Conservation (phyloP, 2,797 vertebrate genomes). For the Propithecus perrieri region DNA sequence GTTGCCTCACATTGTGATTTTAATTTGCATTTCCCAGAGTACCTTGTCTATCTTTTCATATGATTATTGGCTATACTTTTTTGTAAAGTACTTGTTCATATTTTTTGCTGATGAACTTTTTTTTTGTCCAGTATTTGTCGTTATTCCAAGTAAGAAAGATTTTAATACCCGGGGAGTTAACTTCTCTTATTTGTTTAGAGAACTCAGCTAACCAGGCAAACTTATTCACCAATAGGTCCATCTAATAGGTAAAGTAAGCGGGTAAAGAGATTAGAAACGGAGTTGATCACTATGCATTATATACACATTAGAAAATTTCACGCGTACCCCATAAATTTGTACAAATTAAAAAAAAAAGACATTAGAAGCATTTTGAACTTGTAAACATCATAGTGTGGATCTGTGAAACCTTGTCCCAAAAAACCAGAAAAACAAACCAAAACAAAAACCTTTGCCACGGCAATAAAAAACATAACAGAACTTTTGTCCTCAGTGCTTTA, state of each 20-base stretch:
- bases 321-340: neutral
- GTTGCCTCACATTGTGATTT: neutral
- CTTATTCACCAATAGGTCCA: neutral
- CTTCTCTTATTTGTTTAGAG: neutral
- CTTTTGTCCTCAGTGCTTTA: neutral
- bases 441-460: neutral
- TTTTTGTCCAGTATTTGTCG: neutral
- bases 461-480: neutral
- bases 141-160: neutral
- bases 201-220: slow-evolving; percentile 14
- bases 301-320: neutral
- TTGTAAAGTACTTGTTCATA: neutral
- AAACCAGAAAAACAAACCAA: neutral
- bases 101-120: neutral
- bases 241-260: neutral
- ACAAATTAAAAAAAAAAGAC: neutral
- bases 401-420: neutral
- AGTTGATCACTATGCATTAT: neutral
- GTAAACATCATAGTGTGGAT: neutral
- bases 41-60: neutral
- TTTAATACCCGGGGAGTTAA: neutral
- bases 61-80: neutral
- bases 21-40: neutral
- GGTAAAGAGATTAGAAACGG: neutral
- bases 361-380: neutral